Evolutionary conservation across 2,113 vertebrate species (phyloP).

Genomic region (Setophaga coronata): DNA sequence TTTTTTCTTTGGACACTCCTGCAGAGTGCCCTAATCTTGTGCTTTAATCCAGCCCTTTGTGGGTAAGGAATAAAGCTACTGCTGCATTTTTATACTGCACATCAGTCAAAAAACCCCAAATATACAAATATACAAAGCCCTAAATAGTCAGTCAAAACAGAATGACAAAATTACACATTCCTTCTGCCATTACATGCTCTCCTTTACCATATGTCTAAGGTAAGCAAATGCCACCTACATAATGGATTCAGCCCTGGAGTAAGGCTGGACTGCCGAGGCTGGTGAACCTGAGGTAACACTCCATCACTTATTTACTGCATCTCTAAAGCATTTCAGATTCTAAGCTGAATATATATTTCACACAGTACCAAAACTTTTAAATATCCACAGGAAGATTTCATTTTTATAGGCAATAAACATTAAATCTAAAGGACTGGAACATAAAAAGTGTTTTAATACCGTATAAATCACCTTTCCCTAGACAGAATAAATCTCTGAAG

Average conservation of each 20-base stretch:
- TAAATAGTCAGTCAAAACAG: neutral
- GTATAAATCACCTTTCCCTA: constrained; percentile 82
- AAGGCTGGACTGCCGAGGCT: neutral
- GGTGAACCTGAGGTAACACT: constrained; percentile 27
- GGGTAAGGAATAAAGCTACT: neutral
- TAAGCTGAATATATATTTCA: constrained; percentile 75
- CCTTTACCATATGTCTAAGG: neutral
- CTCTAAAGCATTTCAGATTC: constrained; percentile 67
- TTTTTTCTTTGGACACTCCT: neutral
- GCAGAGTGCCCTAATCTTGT: neutral
- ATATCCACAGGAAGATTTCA: constrained; percentile 84
- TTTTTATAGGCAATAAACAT: constrained; percentile 87
- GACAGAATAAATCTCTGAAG: constrained; percentile 81
- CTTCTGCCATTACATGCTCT: neutral
- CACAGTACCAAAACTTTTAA: constrained; percentile 80
- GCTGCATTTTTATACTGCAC: neutral
- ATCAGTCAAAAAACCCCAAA: neutral
- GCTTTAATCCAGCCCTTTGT: neutral
- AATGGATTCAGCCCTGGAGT: constrained; percentile 28
- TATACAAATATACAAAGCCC: neutral
- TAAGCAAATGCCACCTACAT: neutral
- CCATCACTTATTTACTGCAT: constrained; percentile 71
- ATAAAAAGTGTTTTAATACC: constrained; percentile 85
- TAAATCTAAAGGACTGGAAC: constrained; percentile 85
- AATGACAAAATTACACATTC: neutral